Percentiles rank a stretch among this genome's conserved stretches.
phyloP scores from a whole-genome alignment of 2,888 invertebrate species.

The Formica aserva region DNA sequence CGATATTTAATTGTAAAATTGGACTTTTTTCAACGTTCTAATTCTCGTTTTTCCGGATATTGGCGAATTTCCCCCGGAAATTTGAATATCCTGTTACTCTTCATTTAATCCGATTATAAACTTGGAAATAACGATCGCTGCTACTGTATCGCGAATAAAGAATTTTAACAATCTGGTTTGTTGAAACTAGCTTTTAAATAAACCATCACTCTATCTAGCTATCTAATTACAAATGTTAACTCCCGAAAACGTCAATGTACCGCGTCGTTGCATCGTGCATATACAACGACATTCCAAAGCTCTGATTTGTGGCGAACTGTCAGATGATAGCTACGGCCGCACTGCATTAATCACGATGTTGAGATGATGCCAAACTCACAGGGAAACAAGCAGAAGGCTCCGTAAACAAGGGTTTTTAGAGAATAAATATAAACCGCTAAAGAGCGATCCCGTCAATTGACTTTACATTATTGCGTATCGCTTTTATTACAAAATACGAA shows the following conservation, averaged over 20 bases:
- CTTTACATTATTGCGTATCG: conserved; percentile 15
- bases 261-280: conserved; percentile 10
- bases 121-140: background rate
- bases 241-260: conserved; percentile 44
- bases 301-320: conserved; percentile 59
- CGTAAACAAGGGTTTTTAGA: conserved; percentile 57
- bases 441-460: background rate
- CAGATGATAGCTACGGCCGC: conserved; percentile 55
- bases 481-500: background rate
- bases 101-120: background rate
- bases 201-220: background rate
- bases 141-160: background rate
- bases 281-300: conserved; percentile 50
- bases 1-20: background rate
- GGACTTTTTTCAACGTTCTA: background rate
- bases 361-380: conserved; percentile 61
- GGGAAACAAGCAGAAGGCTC: conserved; percentile 35
- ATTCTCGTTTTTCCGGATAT: background rate
- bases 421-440: conserved; percentile 47
- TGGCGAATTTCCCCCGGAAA: background rate
- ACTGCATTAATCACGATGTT: conserved; percentile 61
- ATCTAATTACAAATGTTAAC: conserved; percentile 44
- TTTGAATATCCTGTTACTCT: background rate
- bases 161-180: background rate
- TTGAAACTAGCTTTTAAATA: conserved; percentile 33